Evolutionary conservation across 2,888 invertebrate species (phyloP), one percentile per base, ranked within the genome.

Genomic region (Diogma glabrata): DNA sequence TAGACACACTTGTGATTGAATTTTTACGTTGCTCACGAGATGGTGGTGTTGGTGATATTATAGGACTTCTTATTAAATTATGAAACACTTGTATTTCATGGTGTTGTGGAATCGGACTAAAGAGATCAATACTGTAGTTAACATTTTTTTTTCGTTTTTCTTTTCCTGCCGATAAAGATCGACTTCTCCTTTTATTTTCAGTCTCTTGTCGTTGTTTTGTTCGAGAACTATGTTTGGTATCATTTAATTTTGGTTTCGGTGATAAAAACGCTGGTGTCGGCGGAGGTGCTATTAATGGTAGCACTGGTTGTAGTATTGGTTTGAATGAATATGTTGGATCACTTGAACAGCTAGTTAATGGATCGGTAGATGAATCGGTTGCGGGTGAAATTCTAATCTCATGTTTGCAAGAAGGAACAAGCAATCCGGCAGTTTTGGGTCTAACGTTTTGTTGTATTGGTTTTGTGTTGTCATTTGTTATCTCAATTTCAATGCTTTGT

Each of bases 71-170:
- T 55, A 81, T 81, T 47, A 83, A 66, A 60, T 83, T 83, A 59
- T 83, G 82, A 26, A 83, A 66, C 8, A 83, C 77, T 62, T 83
- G 81, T 23, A 83, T 77, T 64, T 79, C 76, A 56, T 78, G 77
- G 57, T 83, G 83, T 6, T 67, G 57, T 2, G 69, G 63, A 53
- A 66, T 65, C 12, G 73, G 74, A 57, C 72, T 73, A 22, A 67
- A 59, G 33, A 61, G 62, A 16, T 67, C 65, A 47, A 75, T 75
- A 16, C 73, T 73, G 4, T 77, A 76, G 61, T 77, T 68, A 12
- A 64, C 60, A 49, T 60, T 66, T n/a, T 61, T 59, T 17, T 45
- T 47, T 28, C 63, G 61, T 33, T 60, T 61, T 0, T 64, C 64
- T 3, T 64, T 63, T 3, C 58, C 60, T 0, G 67, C 63, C 3